Evolutionary conservation across 2,888 invertebrate species (phyloP).

Genomic region (Chalcis sispes): DNA sequence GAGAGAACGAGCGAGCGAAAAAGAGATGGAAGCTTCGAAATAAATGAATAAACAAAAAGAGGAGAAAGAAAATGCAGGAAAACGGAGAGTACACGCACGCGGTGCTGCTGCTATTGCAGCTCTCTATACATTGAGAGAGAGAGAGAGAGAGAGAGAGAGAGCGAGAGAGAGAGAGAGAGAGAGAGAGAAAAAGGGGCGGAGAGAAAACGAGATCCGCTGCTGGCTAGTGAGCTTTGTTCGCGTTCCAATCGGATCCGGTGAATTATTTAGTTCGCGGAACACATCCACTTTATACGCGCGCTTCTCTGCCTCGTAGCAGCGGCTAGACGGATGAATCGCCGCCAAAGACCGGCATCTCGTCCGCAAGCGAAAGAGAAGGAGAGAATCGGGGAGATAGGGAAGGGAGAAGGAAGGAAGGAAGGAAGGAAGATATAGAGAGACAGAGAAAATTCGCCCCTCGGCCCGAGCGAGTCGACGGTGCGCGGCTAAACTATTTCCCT

Average conservation of each 20-base stretch:
- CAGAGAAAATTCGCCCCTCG: no score
- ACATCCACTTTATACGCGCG: background rate
- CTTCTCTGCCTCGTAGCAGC: background rate
- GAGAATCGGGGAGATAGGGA: no score
- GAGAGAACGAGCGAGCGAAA: background rate
- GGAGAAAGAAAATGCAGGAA: background rate
- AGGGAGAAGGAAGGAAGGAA: no score
- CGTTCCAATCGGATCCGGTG: slow-evolving; percentile 42
- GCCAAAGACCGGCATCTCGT: slow-evolving; percentile 21
- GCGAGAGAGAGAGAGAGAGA: background rate
- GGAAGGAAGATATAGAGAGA: no score
- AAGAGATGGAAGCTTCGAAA: no score
- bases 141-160: background rate
- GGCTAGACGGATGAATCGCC: slow-evolving; percentile 27
- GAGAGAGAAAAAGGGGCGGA: background rate
- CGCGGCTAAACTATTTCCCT: background rate
- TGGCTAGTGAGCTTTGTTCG: slow-evolving; percentile 20
- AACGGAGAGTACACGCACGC: background rate
- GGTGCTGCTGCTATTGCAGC: no score
- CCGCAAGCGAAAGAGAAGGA: background rate
- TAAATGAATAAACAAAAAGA: slow-evolving; percentile 15
- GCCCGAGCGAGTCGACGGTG: background rate
- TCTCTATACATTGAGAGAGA: no score
- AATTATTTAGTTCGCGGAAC: slow-evolving; percentile 38
- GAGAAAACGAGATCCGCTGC: background rate